Evolutionary conservation across 2,888 invertebrate species (phyloP).

Genomic region (Brenthis hecate): DNA sequence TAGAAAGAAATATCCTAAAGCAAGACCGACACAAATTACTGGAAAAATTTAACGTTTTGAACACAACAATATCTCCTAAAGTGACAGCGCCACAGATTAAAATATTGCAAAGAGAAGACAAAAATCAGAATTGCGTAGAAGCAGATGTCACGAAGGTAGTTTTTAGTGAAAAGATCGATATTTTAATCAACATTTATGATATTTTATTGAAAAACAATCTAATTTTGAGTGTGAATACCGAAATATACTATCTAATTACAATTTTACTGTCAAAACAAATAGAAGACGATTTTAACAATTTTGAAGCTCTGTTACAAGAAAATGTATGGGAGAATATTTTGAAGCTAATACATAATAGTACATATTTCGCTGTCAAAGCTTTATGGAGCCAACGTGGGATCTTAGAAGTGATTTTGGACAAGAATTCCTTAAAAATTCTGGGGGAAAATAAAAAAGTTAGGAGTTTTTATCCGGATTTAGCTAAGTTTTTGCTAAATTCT

Average conservation of each 20-base stretch:
- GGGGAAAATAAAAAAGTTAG: constrained; percentile 85
- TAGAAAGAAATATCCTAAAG: constrained; percentile 69
- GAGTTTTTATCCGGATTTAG: constrained; percentile 81
- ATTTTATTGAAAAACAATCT: constrained; percentile 82
- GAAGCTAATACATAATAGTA: constrained; percentile 84
- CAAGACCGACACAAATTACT: constrained; percentile 72
- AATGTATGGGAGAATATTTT: constrained; percentile 61
- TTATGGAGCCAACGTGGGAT: constrained; percentile 82
- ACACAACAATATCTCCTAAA: constrained; percentile 57
- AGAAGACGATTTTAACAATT: constrained; percentile 57
- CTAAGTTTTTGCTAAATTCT: constrained; percentile 66
- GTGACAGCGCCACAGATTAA: constrained; percentile 59
- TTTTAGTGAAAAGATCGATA: constrained; percentile 77
- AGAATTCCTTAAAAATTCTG: constrained; percentile 85
- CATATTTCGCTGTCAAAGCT: constrained; percentile 88
- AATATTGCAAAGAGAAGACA: constrained; percentile 58
- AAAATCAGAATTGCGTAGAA: constrained; percentile 56
- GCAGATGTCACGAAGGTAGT: constrained; percentile 73
- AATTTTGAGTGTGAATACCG: constrained; percentile 85
- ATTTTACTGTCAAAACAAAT: constrained; percentile 81
- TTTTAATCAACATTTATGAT: constrained; percentile 82
- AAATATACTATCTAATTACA: constrained; percentile 87
- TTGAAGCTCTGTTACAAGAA: constrained; percentile 50
- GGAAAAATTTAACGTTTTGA: constrained; percentile 74
- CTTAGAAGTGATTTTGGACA: constrained; percentile 82